Evolutionary conservation across 37 sponge, comb jelly and placozoan species (phyloP), one percentile per base, ranked within the genome.

Genomic region (Ianthella basta): DNA sequence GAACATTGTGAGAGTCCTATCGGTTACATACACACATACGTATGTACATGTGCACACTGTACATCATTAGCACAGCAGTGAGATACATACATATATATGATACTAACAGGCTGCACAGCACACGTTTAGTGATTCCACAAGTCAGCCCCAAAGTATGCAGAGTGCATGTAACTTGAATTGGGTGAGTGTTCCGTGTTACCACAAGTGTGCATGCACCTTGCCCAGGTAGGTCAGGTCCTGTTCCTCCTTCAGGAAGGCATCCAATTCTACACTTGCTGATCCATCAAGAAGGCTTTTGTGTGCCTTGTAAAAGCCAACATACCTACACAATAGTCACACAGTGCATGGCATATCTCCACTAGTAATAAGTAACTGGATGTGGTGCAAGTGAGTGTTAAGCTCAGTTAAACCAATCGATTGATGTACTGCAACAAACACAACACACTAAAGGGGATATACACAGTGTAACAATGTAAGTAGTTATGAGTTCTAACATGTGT

Each of bases 191-290:
- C 6, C 50, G 6, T 44, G 50, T 8, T 44, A n/a, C n/a, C n/a
- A 41, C 39, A 41, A 38, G 50, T 23, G 15, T 67, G 59, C 50
- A 30, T 67, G 3, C 66, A 97, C 97, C 87, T 91, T 88, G 61
- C 86, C 89, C 83, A 86, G 91, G 63, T 55, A 40, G 0, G 53
- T 24, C 41, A 95, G 89, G 16, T 89, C 91, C 24, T 93, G 81
- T 16, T 98, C 98, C 29, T 84, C 81, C 29, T 89, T 89, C 40
- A 98, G 90, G 55, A 95, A 98, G 53, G 30, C 56, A 41, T 95
- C 91, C 34, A 95, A 79, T 13, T 95, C 88, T 35, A 23, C 63
- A 79, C 84, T 83, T 3, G 94, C 98, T 38, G 82, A 57, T 32
- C 96, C 94, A 75, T 93, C 93, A 86, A 98, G 80, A 21, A 93